Evolutionary conservation across 2,113 vertebrate species (phyloP).

Genomic region (Nothobranchius furzeri): DNA sequence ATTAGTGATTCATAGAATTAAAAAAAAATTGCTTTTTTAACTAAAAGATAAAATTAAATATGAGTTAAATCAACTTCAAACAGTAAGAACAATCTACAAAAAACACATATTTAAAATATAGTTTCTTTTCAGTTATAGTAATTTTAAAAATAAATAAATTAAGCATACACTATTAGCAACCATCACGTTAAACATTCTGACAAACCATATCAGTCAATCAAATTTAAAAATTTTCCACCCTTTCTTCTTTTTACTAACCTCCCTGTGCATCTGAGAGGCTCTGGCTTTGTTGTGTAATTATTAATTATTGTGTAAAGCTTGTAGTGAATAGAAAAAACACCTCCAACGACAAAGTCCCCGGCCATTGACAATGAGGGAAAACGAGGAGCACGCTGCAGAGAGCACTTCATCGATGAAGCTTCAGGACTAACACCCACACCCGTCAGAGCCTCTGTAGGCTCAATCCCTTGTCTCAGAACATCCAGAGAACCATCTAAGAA

Average conservation of each 20-base stretch:
- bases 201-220: too few species aligned
- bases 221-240: neutral
- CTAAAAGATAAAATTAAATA: too few species aligned
- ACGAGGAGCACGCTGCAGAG: slow-evolving; percentile 38
- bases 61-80: too few species aligned
- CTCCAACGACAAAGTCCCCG: slow-evolving; percentile 63
- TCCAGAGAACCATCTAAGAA: neutral
- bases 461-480: slow-evolving; percentile 2
- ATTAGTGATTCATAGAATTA: too few species aligned
- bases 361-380: slow-evolving; percentile 56
- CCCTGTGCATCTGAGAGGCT: slow-evolving; percentile 59
- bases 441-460: neutral
- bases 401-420: slow-evolving; percentile 45
- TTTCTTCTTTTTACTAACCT: slow-evolving; percentile 57
- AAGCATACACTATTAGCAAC: too few species aligned
- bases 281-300: slow-evolving; percentile 60
- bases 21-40: too few species aligned
- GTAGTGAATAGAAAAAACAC: neutral
- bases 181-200: too few species aligned
- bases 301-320: slow-evolving; percentile 39
- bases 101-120: too few species aligned
- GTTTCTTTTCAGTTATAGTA: too few species aligned
- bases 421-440: neutral
- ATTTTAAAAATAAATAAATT: too few species aligned
- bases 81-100: too few species aligned